A percentile compares a stretch with the other conserved stretches of the same genome.
These are phyloP conservation scores for Brachionus rubens DNA, from an alignment of 1,140 invertebrate genomes.

Conservation along the genomic window DNA sequence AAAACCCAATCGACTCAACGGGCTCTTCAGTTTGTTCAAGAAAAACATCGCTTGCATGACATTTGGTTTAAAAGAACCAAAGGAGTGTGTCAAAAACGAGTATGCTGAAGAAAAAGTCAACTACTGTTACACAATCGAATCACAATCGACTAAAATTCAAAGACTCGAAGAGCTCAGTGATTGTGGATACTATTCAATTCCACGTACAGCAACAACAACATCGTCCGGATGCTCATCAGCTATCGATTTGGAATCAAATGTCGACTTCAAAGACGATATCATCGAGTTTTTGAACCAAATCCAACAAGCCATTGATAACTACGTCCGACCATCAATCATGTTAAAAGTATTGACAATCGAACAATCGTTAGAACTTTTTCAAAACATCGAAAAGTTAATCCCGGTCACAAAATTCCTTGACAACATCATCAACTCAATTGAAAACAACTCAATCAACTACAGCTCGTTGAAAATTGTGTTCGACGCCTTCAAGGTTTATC, in stretches of 20 bases:
- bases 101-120: not conserved
- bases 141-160: not conserved
- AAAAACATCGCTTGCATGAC: constrained; percentile 13
- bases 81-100: not conserved
- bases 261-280: not conserved
- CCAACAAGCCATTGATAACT: constrained; percentile 18
- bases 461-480: constrained; percentile 27
- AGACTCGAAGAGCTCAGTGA: constrained; percentile 5
- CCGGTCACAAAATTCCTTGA: constrained; percentile 24
- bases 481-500: constrained; percentile 37
- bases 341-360: constrained; percentile 29
- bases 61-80: not conserved
- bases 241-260: not conserved
- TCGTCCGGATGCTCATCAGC: not conserved
- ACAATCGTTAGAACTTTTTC: not conserved
- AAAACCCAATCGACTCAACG: constrained; percentile 1
- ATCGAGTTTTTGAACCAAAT: not conserved
- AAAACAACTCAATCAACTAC: not conserved
- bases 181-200: constrained; percentile 42
- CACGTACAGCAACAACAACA: not conserved
- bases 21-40: not conserved
- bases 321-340: constrained; percentile 33
- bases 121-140: not conserved
- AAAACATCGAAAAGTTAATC: constrained; percentile 44
- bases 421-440: constrained; percentile 5